phyloP scores from a whole-genome alignment of 2,888 invertebrate genomes.

The Eumacrocentrus americanus region DNA sequence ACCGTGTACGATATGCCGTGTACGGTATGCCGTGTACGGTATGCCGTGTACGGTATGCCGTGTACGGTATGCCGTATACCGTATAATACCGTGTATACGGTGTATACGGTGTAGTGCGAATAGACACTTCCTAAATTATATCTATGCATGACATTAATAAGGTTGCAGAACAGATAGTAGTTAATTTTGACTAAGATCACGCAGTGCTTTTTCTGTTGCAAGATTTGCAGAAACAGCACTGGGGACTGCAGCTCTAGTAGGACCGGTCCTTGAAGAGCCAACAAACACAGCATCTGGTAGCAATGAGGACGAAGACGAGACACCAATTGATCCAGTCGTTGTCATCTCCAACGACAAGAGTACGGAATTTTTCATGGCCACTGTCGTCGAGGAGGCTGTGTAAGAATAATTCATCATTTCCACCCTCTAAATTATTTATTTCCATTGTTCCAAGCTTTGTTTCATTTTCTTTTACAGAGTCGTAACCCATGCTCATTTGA shows the following conservation, averaged over 20 bases:
- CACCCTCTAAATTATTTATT: background rate
- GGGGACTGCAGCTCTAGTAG: conserved; percentile 65
- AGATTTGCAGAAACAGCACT: conserved; percentile 81
- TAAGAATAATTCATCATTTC: conserved; percentile 63
- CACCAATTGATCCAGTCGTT: conserved; percentile 58
- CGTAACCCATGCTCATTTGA: conserved; percentile 55
- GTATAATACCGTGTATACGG: too few relatives aligned
- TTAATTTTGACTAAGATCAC: conserved; percentile 58
- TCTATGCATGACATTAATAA: background rate
- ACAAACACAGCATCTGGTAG: conserved; percentile 91
- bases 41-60: too few relatives aligned
- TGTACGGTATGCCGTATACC: too few relatives aligned
- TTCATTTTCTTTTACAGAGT: conserved; percentile 46
- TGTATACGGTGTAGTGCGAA: too few relatives aligned
- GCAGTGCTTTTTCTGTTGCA: conserved; percentile 62
- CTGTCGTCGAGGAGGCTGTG: conserved; percentile 85
- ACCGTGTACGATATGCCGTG: too few relatives aligned
- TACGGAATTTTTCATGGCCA: conserved; percentile 88
- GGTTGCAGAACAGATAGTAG: conserved; percentile 13
- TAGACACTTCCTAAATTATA: background rate
- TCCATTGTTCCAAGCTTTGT: background rate
- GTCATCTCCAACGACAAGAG: conserved; percentile 90
- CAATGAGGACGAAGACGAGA: conserved; percentile 81
- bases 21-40: too few relatives aligned
- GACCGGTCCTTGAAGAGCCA: conserved; percentile 77